Conservation (phyloP, 2,797 vertebrate species). For the Podarcis siculus region DNA sequence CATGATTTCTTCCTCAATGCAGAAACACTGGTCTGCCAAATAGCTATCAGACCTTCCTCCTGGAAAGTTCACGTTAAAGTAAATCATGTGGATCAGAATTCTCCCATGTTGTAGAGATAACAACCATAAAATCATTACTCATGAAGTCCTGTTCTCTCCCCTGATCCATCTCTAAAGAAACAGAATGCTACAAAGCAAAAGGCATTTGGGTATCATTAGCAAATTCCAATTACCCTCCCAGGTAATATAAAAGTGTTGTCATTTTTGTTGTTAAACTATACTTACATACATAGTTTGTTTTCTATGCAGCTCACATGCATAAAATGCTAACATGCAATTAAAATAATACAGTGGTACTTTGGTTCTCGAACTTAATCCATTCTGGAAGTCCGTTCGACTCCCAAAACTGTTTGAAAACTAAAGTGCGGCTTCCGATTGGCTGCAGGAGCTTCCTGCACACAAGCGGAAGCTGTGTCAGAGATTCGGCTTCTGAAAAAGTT, state of each 20-base stretch:
- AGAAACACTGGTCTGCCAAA: background rate
- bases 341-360: too few relatives aligned
- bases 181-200: background rate
- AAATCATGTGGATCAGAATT: background rate
- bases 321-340: too few relatives aligned
- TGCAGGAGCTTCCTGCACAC: too few relatives aligned
- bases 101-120: too few relatives aligned
- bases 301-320: too few relatives aligned
- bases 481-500: too few relatives aligned
- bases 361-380: too few relatives aligned
- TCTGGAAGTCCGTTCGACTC: too few relatives aligned
- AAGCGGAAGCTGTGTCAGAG: too few relatives aligned
- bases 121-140: background rate
- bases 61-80: background rate
- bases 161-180: background rate
- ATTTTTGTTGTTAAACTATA: background rate
- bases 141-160: background rate
- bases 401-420: too few relatives aligned
- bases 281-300: background rate
- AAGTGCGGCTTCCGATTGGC: too few relatives aligned
- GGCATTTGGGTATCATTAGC: background rate
- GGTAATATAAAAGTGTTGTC: background rate
- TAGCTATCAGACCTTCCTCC: background rate
- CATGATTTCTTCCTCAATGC: background rate
- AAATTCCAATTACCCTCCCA: background rate